A percentile compares a stretch with the other conserved stretches of the same genome.
Evolutionary conservation across 2,888 invertebrate species (phyloP).

Genomic region (Phymatocera aterrima): DNA sequence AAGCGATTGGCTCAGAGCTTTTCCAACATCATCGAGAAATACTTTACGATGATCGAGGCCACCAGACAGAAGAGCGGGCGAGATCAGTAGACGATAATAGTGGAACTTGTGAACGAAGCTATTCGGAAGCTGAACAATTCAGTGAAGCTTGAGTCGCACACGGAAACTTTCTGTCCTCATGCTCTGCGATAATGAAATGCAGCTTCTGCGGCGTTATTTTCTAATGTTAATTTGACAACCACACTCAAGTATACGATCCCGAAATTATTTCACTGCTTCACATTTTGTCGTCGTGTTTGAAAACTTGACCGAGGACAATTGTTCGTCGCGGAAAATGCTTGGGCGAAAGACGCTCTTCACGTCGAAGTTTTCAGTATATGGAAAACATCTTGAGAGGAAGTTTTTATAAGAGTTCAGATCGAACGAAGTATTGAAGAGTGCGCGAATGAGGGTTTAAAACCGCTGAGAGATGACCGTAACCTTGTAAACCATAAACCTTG

Average conservation of each 20-base stretch:
- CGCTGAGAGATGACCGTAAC: no score
- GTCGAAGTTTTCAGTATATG: no score
- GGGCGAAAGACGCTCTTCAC: no score
- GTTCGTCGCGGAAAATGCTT: not conserved
- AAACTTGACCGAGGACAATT: not conserved
- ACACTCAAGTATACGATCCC: not conserved
- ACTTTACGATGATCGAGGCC: not conserved
- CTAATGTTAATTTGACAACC: not conserved
- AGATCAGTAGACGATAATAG: not conserved
- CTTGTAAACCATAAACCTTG: no score
- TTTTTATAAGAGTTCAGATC: no score
- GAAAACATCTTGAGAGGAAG: no score
- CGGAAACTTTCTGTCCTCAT: conserved; percentile 27
- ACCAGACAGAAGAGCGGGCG: no score
- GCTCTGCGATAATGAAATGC: not conserved
- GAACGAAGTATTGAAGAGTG: no score
- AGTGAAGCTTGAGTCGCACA: conserved; percentile 8
- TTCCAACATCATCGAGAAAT: not conserved
- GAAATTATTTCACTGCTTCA: not conserved
- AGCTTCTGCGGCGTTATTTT: not conserved
- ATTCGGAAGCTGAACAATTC: not conserved
- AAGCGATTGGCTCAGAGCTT: not conserved
- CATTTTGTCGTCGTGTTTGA: not conserved
- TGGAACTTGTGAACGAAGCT: not conserved
- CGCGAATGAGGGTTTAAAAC: no score